A percentile compares a stretch with the other conserved stretches of the same genome.
Conservation (phyloP, 2,888 invertebrate genomes). For the Augiades crinisus region DNA sequence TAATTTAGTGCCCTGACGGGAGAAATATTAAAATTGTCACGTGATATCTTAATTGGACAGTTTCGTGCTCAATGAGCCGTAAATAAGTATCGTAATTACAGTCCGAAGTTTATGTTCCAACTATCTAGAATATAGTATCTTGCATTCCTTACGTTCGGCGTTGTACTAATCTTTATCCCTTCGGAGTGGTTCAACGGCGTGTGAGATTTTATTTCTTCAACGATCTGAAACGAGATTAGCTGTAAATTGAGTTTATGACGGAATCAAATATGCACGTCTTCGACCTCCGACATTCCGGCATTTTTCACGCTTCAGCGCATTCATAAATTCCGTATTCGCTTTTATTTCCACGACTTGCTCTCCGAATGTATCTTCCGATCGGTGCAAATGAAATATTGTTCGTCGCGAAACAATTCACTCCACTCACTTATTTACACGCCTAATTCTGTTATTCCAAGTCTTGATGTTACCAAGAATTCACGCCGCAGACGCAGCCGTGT, state of each 20-base stretch:
- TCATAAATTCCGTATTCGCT: slow-evolving; percentile 59
- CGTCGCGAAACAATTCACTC: slow-evolving; percentile 9
- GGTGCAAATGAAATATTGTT: slow-evolving; percentile 30
- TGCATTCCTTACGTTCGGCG: no score
- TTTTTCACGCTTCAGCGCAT: slow-evolving; percentile 61
- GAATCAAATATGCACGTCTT: slow-evolving; percentile 74
- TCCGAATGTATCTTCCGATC: slow-evolving; percentile 56
- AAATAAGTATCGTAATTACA: not conserved
- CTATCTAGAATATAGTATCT: no score
- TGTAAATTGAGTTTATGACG: slow-evolving; percentile 78
- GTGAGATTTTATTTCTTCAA: slow-evolving; percentile 80
- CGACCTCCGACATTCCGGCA: slow-evolving; percentile 32
- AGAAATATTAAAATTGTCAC: slow-evolving; percentile 60
- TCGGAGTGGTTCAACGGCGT: slow-evolving; percentile 65
- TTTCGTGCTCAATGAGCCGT: slow-evolving; percentile 60
- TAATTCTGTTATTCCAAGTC: slow-evolving; percentile 21
- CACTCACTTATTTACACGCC: slow-evolving; percentile 14
- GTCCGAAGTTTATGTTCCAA: no score
- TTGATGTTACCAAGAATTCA: slow-evolving; percentile 36
- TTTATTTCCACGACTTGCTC: slow-evolving; percentile 55
- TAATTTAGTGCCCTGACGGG: slow-evolving; percentile 60
- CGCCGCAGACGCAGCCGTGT: not conserved
- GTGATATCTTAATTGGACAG: slow-evolving; percentile 38
- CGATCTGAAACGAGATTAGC: slow-evolving; percentile 79
- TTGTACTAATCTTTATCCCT: slow-evolving; percentile 67